Conservation (phyloP, 2,888 invertebrate species). For the Chrysina gloriosa region DNA sequence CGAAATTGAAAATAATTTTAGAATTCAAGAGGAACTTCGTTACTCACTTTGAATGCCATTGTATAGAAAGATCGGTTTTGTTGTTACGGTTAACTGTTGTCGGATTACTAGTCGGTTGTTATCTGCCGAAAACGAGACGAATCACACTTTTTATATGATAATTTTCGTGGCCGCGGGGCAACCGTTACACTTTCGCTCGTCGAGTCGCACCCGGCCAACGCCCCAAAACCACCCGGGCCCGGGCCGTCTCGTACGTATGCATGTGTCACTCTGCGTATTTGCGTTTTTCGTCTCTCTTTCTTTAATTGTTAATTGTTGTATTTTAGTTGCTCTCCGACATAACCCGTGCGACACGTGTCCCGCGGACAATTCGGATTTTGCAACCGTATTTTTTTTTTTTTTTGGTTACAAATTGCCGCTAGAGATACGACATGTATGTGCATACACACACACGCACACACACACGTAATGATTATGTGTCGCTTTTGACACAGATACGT, state of each 20-base stretch:
- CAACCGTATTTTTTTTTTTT: too few relatives aligned
- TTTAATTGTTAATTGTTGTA: too few relatives aligned
- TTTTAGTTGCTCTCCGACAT: too few relatives aligned
- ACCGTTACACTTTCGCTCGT: slow-evolving; percentile 48
- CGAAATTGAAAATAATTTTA: too few relatives aligned
- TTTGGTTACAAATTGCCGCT: too few relatives aligned
- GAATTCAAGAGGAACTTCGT: background rate
- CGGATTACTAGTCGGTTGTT: slow-evolving; percentile 29
- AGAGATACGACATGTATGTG: too few relatives aligned
- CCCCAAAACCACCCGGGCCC: slow-evolving; percentile 28
- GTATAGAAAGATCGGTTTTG: slow-evolving; percentile 19
- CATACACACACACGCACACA: too few relatives aligned
- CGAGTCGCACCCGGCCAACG: slow-evolving; percentile 44
- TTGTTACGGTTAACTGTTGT: slow-evolving; percentile 22
- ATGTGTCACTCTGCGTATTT: too few relatives aligned
- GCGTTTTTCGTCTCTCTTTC: background rate
- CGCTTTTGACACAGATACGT: too few relatives aligned
- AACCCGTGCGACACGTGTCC: too few relatives aligned
- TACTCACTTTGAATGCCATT: slow-evolving; percentile 51
- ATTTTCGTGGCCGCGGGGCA: slow-evolving; percentile 39
- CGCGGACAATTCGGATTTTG: too few relatives aligned
- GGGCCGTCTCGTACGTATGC: background rate
- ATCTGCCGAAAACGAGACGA: slow-evolving; percentile 40
- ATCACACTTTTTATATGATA: slow-evolving; percentile 45
- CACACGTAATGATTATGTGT: too few relatives aligned